These are phyloP conservation scores for Mimumesa dahlbomi DNA, from an alignment of 2,888 invertebrate genomes.

Conservation along the genomic window DNA sequence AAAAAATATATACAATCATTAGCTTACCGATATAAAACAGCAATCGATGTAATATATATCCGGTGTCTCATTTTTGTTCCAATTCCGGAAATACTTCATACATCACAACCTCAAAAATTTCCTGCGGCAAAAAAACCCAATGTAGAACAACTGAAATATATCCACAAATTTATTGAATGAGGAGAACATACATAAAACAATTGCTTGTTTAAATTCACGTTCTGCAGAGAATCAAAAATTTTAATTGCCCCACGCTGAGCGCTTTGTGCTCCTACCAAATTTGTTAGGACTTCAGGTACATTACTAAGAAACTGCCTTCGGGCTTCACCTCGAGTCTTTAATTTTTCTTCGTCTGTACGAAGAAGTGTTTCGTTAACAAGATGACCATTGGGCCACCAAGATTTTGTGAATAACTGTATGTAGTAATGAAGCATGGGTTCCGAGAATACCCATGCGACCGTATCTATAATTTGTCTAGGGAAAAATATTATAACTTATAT, in stretches of 20 bases:
- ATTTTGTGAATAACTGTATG: conserved; percentile 89
- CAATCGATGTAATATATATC: background rate
- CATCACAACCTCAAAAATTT: conserved; percentile 81
- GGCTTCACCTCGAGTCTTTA: conserved; percentile 87
- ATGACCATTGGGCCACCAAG: conserved; percentile 95
- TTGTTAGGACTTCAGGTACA: conserved; percentile 90
- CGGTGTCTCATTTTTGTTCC: conserved; percentile 59
- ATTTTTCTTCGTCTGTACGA: conserved; percentile 84
- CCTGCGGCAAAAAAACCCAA: conserved; percentile 75
- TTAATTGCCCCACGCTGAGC: conserved; percentile 92
- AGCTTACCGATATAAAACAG: background rate
- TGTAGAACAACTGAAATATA: background rate
- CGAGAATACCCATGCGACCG: conserved; percentile 92
- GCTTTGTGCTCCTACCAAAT: conserved; percentile 92
- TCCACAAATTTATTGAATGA: background rate
- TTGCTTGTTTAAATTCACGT: conserved; percentile 93
- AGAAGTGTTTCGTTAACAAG: conserved; percentile 82
- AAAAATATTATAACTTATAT: too few species aligned
- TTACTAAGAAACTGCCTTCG: conserved; percentile 86
- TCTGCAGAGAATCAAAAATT: conserved; percentile 92
- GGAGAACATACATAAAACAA: conserved; percentile 90
- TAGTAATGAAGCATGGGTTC: conserved; percentile 96
- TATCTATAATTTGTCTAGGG: conserved; percentile 91
- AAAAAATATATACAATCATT: background rate
- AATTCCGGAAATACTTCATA: conserved; percentile 82